phyloP scores from a whole-genome alignment of 2,888 invertebrate genomes.

The Ceriagrion tenellum region DNA sequence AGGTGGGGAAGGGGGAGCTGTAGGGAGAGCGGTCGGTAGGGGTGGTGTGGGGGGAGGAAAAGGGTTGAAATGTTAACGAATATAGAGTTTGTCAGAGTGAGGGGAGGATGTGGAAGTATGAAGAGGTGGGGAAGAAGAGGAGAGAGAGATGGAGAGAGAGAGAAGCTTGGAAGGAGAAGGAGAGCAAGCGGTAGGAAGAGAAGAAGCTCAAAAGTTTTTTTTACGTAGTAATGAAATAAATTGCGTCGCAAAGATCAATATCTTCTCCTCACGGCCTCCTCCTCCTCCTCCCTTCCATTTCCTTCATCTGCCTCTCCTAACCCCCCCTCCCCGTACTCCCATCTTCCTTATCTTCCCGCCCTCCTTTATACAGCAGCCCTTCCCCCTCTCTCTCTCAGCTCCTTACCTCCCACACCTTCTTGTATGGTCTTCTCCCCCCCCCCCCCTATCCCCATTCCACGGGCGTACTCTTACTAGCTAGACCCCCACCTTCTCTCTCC shows the following conservation, averaged over 20 bases:
- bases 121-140: not conserved
- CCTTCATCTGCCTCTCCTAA: not conserved
- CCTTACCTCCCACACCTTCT: constrained; percentile 33
- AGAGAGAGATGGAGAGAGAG: not conserved
- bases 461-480: not conserved
- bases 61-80: constrained; percentile 56
- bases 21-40: not conserved
- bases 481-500: constrained; percentile 11
- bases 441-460: not conserved
- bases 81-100: constrained; percentile 14
- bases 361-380: not conserved
- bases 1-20: not conserved
- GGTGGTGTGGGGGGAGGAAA: not conserved
- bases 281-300: not conserved
- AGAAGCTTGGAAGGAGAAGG: not conserved
- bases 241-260: constrained; percentile 64
- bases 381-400: not conserved
- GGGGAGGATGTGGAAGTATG: not conserved
- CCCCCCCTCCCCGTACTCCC: not conserved
- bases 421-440: not conserved
- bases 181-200: not conserved
- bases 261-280: constrained; percentile 36
- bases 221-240: constrained; percentile 66
- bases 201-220: constrained; percentile 50
- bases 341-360: not conserved